Evolutionary conservation across 1,140 invertebrate genomes (phyloP).

Genomic region (Homalodisca vitripennis): DNA sequence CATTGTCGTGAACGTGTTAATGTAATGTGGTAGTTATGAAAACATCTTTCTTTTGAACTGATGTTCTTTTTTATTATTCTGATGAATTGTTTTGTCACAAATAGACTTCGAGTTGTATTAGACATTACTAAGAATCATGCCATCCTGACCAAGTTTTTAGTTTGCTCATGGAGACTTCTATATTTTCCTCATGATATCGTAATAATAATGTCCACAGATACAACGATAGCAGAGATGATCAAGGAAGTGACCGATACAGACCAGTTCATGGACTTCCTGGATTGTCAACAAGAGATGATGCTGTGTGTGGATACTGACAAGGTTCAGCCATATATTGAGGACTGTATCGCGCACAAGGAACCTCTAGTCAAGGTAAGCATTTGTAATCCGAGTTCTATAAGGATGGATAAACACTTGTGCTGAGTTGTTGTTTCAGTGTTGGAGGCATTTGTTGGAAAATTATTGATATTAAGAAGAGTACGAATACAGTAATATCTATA

Average conservation of each 20-base stretch:
- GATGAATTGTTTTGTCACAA: constrained; percentile 5
- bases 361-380: constrained; percentile 66
- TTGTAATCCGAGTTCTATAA: too few relatives aligned
- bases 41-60: too few relatives aligned
- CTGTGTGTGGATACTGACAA: constrained; percentile 91
- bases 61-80: too few relatives aligned
- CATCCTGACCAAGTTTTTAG: constrained; percentile 28
- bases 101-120: neutral
- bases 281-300: constrained; percentile 87
- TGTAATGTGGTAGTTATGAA: too few relatives aligned
- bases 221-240: constrained; percentile 72
- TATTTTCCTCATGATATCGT: too few relatives aligned
- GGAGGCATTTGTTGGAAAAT: too few relatives aligned
- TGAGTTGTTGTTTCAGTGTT: too few relatives aligned
- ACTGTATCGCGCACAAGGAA: constrained; percentile 81
- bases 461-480: too few relatives aligned
- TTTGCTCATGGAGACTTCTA: neutral
- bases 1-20: too few relatives aligned
- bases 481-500: too few relatives aligned
- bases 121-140: constrained; percentile 38
- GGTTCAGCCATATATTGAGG: constrained; percentile 84
- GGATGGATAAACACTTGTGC: too few relatives aligned
- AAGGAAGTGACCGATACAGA: constrained; percentile 67
- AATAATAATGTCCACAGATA: constrained; percentile 54
- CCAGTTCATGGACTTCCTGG: constrained; percentile 64